Evolutionary conservation across 2,797 vertebrate genomes (phyloP).

Genomic region (Carcharodon carcharias): DNA sequence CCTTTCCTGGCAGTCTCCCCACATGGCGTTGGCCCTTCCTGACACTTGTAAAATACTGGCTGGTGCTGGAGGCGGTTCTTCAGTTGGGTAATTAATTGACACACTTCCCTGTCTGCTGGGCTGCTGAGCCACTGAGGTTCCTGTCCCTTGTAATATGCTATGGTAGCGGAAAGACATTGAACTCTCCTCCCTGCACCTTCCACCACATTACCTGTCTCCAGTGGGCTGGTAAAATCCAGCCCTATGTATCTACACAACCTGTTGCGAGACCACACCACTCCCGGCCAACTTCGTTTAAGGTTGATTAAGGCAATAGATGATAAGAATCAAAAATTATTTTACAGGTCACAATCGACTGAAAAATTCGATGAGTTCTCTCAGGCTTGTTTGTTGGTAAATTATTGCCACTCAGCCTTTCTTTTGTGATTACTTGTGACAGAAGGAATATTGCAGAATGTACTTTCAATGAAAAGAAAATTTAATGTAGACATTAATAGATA

Average conservation of each 20-base stretch:
- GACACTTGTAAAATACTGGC: too few species aligned
- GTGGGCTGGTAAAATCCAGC: too few species aligned
- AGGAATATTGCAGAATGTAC: neutral
- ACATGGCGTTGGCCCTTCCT: too few species aligned
- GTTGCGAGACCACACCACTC: neutral
- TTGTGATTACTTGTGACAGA: neutral
- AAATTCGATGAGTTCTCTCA: neutral
- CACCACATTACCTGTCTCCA: too few species aligned
- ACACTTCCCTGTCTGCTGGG: too few species aligned
- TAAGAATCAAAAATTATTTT: neutral
- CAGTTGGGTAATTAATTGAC: too few species aligned
- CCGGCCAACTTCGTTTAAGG: neutral
- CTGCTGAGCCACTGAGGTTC: too few species aligned
- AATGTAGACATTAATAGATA: neutral
- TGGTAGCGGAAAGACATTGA: too few species aligned
- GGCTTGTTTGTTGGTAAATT: neutral
- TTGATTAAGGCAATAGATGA: neutral
- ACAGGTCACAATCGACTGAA: neutral
- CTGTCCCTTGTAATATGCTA: too few species aligned
- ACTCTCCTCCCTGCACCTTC: too few species aligned
- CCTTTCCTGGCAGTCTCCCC: too few species aligned
- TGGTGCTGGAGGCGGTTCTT: too few species aligned
- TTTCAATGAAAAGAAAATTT: neutral
- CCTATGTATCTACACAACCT: neutral
- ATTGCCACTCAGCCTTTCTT: neutral